Percentiles rank a stretch among this genome's conserved stretches.
phyloP scores from a whole-genome alignment of 2,888 invertebrate genomes.

The Stictocephala bisonia region DNA sequence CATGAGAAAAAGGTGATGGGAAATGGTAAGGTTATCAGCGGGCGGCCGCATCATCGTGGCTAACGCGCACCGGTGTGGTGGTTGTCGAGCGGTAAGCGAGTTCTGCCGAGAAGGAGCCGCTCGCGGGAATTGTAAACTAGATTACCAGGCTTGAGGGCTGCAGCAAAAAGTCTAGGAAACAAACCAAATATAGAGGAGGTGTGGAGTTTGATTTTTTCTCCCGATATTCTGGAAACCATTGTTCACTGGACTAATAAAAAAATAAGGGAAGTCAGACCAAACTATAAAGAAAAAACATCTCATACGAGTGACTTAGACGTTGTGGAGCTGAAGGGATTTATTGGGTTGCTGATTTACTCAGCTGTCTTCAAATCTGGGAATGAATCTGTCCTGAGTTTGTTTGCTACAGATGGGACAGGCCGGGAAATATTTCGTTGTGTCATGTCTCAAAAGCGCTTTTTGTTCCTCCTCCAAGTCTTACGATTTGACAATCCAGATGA shows the following conservation, averaged over 20 bases:
- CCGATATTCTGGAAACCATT: too few relatives aligned
- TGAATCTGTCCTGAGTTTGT: neutral
- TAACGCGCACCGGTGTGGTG: too few relatives aligned
- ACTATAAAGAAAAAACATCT: neutral
- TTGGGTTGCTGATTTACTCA: conserved; percentile 4
- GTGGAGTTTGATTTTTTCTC: too few relatives aligned
- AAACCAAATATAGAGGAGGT: too few relatives aligned
- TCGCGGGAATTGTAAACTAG: too few relatives aligned
- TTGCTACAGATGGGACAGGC: conserved; percentile 27
- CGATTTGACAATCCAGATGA: conserved; percentile 14
- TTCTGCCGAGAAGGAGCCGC: too few relatives aligned
- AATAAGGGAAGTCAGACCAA: neutral
- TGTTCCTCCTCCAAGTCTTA: conserved; percentile 7
- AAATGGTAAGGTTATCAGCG: too few relatives aligned
- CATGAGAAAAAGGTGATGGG: too few relatives aligned
- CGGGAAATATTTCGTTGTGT: conserved; percentile 7
- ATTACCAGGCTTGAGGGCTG: too few relatives aligned
- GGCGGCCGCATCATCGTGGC: too few relatives aligned
- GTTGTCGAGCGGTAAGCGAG: too few relatives aligned
- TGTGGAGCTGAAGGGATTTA: neutral
- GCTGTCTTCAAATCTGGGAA: conserved; percentile 17
- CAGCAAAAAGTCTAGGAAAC: too few relatives aligned
- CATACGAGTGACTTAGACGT: neutral
- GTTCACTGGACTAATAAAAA: neutral
- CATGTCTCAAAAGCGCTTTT: neutral